Conservation (phyloP, 2,113 vertebrate genomes). For the Pedionomus torquatus region DNA sequence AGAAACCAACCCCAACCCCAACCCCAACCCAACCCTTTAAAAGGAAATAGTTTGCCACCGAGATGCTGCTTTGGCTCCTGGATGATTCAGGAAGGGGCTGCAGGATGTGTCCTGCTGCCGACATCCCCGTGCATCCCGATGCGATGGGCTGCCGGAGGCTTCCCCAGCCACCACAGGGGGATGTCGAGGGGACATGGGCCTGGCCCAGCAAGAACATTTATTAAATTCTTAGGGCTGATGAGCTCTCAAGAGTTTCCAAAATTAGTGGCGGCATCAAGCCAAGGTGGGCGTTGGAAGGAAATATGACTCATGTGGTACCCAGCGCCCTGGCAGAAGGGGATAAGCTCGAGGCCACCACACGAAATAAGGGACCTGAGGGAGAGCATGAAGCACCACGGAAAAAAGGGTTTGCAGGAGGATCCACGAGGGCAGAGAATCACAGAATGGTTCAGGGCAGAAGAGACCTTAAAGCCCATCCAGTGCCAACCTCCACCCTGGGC, state of each 20-base stretch:
- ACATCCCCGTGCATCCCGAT: not conserved
- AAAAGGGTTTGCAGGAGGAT: not conserved
- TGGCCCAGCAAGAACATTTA: not conserved
- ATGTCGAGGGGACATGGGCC: not conserved
- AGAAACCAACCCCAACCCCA: not conserved
- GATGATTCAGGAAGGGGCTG: not conserved
- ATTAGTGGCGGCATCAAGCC: not conserved
- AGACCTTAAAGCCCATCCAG: not conserved
- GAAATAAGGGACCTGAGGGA: rapidly evolving
- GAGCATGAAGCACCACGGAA: not conserved
- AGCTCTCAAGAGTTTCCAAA: not conserved
- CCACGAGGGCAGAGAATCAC: not conserved
- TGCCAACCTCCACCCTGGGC: not conserved
- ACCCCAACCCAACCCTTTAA: not conserved
- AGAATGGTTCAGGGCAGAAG: not conserved
- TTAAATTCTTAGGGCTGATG: not conserved
- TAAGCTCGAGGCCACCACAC: rapidly evolving
- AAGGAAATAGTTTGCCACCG: not conserved
- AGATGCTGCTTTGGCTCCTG: not conserved
- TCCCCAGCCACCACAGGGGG: not conserved
- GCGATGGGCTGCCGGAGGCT: not conserved
- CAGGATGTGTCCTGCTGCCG: not conserved
- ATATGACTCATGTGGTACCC: conserved; percentile 19
- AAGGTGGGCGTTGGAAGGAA: conserved; percentile 5
- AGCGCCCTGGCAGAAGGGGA: not conserved